Base-by-base conservation (phyloP, 2,888 invertebrate genomes). In the Eudasyphora cyanicolor region DNA sequence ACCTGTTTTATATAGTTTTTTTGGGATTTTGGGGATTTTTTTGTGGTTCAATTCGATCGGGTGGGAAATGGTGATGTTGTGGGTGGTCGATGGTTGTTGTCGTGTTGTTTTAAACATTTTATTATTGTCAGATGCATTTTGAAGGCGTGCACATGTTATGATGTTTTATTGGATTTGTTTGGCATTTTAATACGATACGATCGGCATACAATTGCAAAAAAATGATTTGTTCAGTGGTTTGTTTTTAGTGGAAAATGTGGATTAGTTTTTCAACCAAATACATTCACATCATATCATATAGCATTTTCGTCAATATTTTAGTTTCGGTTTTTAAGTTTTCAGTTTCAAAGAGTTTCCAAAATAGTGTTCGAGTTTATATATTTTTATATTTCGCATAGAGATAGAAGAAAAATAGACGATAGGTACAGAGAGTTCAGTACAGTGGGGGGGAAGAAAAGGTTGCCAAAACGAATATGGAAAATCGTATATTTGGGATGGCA, bases 1-100 rank as follows among this genome's bases (percentile, higher is more conserved):
- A 93, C 97, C 97, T 96, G 87, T 82, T 87, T 86, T 84, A 67
- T 82, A 70, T 71, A 19, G 29, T 60, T 74, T 83, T 76, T 42
- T 77, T 70, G 51, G 24, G 73, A 78, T 82, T 45, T 77, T n/a
- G n/a, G n/a, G n/a, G n/a, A n/a, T n/a, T 57, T 71, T 45, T 51
- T 74, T 73, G 67, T 64, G 51, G 64, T 64, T n/a, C n/a, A n/a
- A n/a, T n/a, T n/a, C n/a, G n/a, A n/a, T n/a, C n/a, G 62, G 24
- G 49, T 79, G 29, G 14, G 14, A 19, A 19, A 32, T 24, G 74
- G 54, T 57, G 49, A 32, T 69, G 32, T 19, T 29, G 24, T 67
- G 42, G 27, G 64, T n/a, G 71, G 54, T 67, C 14, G 8, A 21
- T 62, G 29, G 49, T 38, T 8, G 38, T 54, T 21, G 14, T 29